Conservation (phyloP, 2,797 vertebrate species). For the Ciconia nigra region DNA sequence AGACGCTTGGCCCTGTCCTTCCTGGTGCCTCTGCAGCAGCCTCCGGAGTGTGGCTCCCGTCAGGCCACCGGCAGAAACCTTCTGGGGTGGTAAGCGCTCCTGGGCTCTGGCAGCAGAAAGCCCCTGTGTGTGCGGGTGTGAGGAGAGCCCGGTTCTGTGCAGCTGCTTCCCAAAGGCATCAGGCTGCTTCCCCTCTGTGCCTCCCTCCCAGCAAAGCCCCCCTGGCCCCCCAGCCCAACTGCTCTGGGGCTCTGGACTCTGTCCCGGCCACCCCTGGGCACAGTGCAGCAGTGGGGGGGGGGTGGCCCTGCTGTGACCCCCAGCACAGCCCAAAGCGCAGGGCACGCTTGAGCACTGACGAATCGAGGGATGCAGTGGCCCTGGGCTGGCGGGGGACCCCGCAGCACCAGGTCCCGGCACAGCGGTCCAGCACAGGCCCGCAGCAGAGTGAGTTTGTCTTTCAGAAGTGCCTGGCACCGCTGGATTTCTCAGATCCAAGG, state of each 20-base stretch:
- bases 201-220: neutral
- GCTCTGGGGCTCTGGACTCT: neutral
- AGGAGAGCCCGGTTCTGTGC: neutral
- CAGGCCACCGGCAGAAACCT: neutral
- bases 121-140: too few species aligned
- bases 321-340: neutral
- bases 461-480: neutral
- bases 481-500: neutral
- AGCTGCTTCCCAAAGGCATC: neutral
- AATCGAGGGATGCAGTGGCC: neutral
- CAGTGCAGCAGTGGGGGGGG: too few species aligned
- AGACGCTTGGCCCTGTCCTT: slow-evolving; percentile 74
- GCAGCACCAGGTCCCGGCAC: neutral
- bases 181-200: neutral
- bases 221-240: neutral
- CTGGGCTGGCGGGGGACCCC: neutral
- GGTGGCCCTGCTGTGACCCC: neutral
- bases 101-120: neutral
- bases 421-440: neutral
- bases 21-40: neutral
- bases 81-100: neutral
- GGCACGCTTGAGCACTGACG: accelerated
- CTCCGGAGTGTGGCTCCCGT: neutral
- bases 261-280: accelerated
- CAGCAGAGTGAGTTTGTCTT: neutral